These are phyloP conservation scores for Drosophila yooni DNA, from an alignment of 2,888 invertebrate genomes.

Conservation along the genomic window DNA sequence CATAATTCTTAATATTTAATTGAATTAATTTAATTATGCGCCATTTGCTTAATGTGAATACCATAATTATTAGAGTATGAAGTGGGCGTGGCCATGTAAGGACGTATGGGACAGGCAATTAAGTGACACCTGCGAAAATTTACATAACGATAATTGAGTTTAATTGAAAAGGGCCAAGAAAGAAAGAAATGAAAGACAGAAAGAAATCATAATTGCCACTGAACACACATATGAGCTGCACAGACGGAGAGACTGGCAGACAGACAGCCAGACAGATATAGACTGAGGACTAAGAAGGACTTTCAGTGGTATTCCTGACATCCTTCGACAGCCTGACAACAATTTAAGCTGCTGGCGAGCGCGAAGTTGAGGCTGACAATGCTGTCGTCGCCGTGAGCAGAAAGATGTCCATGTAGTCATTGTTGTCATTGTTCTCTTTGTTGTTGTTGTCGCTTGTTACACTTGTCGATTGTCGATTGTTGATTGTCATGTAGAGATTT, in stretches of 20 bases:
- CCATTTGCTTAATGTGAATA: neutral
- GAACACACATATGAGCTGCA: conserved; percentile 20
- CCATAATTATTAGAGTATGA: neutral
- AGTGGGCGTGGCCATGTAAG: neutral
- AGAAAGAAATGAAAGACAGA: conserved; percentile 27
- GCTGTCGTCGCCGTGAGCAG: conserved; percentile 57
- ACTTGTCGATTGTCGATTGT: conserved; percentile 63
- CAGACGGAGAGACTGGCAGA: conserved; percentile 4
- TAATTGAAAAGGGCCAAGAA: conserved; percentile 57
- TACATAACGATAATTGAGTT: conserved; percentile 72
- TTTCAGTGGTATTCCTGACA: conserved; percentile 18
- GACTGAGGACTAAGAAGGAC: conserved; percentile 13
- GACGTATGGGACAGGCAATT: conserved; percentile 1
- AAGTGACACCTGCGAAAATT: conserved; percentile 47
- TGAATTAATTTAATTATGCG: too few species aligned
- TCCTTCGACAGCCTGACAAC: conserved; percentile 38
- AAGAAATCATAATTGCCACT: conserved; percentile 67
- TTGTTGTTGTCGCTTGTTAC: conserved; percentile 18
- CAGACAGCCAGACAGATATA: neutral
- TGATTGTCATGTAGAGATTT: conserved; percentile 74
- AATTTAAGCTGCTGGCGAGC: conserved; percentile 38
- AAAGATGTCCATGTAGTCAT: conserved; percentile 18
- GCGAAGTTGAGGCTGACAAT: conserved; percentile 63
- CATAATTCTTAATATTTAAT: too few species aligned
- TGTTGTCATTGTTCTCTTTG: conserved; percentile 3